These are phyloP conservation scores for Chloebia gouldiae DNA, from an alignment of 2,113 vertebrate genomes.

Conservation along the genomic window DNA sequence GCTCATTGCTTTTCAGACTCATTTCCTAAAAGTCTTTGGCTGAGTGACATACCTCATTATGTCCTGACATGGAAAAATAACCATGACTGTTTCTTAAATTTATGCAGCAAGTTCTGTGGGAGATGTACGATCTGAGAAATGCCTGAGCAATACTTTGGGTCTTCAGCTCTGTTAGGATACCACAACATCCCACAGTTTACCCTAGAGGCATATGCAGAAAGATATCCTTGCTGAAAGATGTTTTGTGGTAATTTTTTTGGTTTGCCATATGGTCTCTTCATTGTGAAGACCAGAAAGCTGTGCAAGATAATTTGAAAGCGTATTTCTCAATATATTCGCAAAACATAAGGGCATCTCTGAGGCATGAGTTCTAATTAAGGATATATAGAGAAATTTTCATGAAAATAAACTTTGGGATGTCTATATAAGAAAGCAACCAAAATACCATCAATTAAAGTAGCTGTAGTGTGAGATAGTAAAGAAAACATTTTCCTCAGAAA, in stretches of 20 bases:
- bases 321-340: not conserved
- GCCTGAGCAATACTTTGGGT: not conserved
- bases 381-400: not conserved
- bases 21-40: slow-evolving; percentile 49
- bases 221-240: not conserved
- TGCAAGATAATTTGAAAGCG: not conserved
- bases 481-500: not conserved
- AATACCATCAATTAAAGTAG: not conserved
- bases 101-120: not conserved
- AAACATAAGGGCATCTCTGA: not conserved
- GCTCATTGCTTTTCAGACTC: slow-evolving; percentile 43
- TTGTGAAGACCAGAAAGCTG: not conserved
- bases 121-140: not conserved
- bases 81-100: not conserved
- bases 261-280: not conserved
- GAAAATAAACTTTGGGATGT: not conserved
- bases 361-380: not conserved
- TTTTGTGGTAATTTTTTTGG: not conserved
- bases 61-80: slow-evolving; percentile 21
- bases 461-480: not conserved
- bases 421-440: not conserved
- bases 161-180: not conserved
- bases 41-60: not conserved
- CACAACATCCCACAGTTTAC: not conserved
- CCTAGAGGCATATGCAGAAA: not conserved